phyloP scores from a whole-genome alignment of 2,888 invertebrate genomes.

The Caenorhabditis sp. region DNA sequence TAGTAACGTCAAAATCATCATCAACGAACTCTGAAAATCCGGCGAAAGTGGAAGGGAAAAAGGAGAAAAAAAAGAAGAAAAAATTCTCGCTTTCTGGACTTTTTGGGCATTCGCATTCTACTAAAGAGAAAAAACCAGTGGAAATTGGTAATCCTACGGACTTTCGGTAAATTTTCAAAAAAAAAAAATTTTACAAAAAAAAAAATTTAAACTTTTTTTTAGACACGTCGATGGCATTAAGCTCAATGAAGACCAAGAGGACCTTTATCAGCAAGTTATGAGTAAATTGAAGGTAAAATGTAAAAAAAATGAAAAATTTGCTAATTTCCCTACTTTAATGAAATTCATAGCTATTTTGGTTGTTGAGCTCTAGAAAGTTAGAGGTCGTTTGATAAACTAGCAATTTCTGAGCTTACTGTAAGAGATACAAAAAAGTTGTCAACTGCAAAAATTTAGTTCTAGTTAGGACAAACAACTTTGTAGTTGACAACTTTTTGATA shows the following conservation, averaged over 20 bases:
- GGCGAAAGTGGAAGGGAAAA: slow-evolving; percentile 7
- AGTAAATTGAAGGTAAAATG: slow-evolving; percentile 38
- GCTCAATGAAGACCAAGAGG: slow-evolving; percentile 44
- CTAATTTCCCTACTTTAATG: neutral
- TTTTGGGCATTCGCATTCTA: slow-evolving; percentile 25
- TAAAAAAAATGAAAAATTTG: neutral
- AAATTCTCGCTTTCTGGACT: slow-evolving; percentile 10
- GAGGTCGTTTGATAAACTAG: too few relatives aligned
- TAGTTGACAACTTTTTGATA: neutral
- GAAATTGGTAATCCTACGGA: slow-evolving; percentile 47
- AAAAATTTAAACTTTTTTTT: neutral
- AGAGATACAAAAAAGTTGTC: too few relatives aligned
- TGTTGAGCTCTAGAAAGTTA: too few relatives aligned
- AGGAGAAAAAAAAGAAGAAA: slow-evolving; percentile 31
- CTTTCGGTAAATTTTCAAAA: slow-evolving; percentile 22
- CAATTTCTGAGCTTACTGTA: too few relatives aligned
- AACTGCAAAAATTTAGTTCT: too few relatives aligned
- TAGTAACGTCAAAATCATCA: slow-evolving; percentile 9
- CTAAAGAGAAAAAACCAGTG: slow-evolving; percentile 26
- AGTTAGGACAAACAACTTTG: neutral
- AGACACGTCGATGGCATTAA: slow-evolving; percentile 33
- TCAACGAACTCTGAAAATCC: neutral
- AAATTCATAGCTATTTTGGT: neutral
- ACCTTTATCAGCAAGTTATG: slow-evolving; percentile 35
- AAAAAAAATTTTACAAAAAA: neutral